A percentile compares a stretch with the other conserved stretches of the same genome.
phyloP scores from a whole-genome alignment of 1,140 invertebrate species.

The Sycophaga agraensis region DNA sequence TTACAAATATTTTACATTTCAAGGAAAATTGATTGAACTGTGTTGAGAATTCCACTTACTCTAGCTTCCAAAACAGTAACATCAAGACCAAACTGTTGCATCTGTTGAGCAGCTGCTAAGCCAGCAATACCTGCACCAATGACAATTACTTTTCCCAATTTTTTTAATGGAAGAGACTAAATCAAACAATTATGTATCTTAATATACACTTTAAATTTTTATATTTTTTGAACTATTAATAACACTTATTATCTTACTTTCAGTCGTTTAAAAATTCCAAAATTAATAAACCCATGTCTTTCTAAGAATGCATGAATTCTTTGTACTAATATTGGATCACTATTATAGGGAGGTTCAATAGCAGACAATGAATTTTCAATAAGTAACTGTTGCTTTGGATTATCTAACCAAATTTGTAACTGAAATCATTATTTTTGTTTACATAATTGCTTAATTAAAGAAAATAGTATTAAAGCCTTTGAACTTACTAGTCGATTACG shows the following conservation, averaged over 20 bases:
- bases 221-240: too few species aligned
- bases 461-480: background rate
- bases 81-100: constrained; percentile 95
- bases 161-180: constrained; percentile 70
- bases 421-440: constrained; percentile 45
- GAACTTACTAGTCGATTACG: constrained; percentile 79
- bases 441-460: too few species aligned
- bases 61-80: constrained; percentile 93
- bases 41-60: constrained; percentile 54
- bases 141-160: constrained; percentile 87
- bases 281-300: constrained; percentile 97
- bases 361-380: constrained; percentile 78
- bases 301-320: constrained; percentile 91
- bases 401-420: constrained; percentile 96
- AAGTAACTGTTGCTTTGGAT: constrained; percentile 90
- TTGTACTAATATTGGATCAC: constrained; percentile 79
- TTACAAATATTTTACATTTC: background rate
- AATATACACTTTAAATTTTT: too few species aligned
- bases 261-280: constrained; percentile 90
- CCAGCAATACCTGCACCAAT: constrained; percentile 96
- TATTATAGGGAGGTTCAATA: constrained; percentile 91
- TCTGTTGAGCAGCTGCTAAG: constrained; percentile 88
- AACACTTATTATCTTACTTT: too few species aligned
- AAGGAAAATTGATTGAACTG: background rate
- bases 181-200: background rate